Evolutionary conservation across 2,888 invertebrate genomes (phyloP), one percentile per base, ranked within the genome.

Genomic region (Papilio elwesi): DNA sequence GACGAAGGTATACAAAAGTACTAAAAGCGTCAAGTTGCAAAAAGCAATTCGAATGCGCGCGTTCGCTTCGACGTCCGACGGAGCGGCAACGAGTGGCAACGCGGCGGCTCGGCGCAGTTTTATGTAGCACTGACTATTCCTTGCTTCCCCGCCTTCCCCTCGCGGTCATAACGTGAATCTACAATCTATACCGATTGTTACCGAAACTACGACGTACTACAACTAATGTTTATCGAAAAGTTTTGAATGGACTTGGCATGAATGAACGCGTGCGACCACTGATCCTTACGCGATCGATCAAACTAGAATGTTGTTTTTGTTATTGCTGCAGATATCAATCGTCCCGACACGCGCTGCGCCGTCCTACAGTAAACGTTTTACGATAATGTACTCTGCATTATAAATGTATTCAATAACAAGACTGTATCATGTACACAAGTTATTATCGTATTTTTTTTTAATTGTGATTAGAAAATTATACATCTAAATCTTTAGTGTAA

Each of bases 71-170:
- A 81, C 80, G 80, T 75, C 77, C 74, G 78, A 77, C 81, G 78
- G 86, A 80, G 79, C 84, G 83, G 79, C 78, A 76, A 78, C 77
- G 83, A 90, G 84, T 90, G 90, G 78, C 86, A 81, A 70, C 77
- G 80, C 77, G 80, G 79, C 81, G 80, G 74, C 78, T 78, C 80
- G 76, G 53, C 77, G 78, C 76, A 78, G 77, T 74, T 84, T 81
- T 87, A 86, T 79, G 83, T 84, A 83, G 79, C 69, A 73, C 73
- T 62, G 62, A 71, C 79, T 78, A 78, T 78, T 78, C 78, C 57
- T 57, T 26, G 59, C 73, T 70, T 77, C 78, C 80, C 74, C 76
- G 75, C 73, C 75, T 77, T 76, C 74, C 73, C 64, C 76, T 73
- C 73, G 72, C 70, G 70, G 74, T 64, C 73, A 75, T 75, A 53